Evolutionary conservation across 37 sponge, comb jelly and placozoan species (phyloP).

Genomic region (Geodia barretti): DNA sequence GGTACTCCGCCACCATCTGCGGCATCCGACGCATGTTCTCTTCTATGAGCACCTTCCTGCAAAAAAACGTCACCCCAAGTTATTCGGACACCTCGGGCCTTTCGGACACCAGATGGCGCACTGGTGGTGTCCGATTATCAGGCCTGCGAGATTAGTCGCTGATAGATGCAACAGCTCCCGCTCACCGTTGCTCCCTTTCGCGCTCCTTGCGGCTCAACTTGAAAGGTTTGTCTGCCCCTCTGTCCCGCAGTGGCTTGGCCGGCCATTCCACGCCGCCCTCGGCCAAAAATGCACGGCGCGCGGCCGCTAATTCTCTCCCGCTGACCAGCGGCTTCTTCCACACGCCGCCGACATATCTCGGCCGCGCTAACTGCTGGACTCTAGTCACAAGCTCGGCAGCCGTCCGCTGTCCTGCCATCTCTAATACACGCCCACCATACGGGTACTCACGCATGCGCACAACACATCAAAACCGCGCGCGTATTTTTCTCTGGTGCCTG

Average conservation of each 20-base stretch:
- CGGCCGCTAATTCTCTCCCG: slow-evolving; percentile 33
- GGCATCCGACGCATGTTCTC: slow-evolving; percentile 92
- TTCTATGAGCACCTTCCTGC: slow-evolving; percentile 63
- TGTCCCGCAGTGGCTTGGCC: slow-evolving; percentile 72
- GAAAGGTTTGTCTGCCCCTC: slow-evolving; percentile 67
- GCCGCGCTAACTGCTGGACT: slow-evolving; percentile 67
- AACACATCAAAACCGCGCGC: no score
- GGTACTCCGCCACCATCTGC: slow-evolving; percentile 82
- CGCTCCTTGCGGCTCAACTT: slow-evolving; percentile 76
- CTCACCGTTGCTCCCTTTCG: slow-evolving; percentile 70
- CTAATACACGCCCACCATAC: no score
- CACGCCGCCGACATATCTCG: slow-evolving; percentile 56
- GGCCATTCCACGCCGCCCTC: slow-evolving; percentile 86
- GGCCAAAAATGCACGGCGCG: slow-evolving; percentile 54
- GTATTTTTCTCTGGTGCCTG: no score
- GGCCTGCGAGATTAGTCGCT: not conserved
- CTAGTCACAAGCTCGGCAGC: slow-evolving; percentile 52
- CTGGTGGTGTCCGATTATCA: not conserved
- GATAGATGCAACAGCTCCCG: not conserved
- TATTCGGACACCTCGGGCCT: not conserved
- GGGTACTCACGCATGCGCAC: not conserved
- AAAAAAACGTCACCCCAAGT: slow-evolving; percentile 5
- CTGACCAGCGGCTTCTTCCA: slow-evolving; percentile 83
- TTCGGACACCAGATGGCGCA: not conserved
- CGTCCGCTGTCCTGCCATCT: no score